A percentile compares a stretch with the other conserved stretches of the same genome.
Evolutionary conservation across 2,113 vertebrate genomes (phyloP).

Genomic region (Nerophis ophidion): DNA sequence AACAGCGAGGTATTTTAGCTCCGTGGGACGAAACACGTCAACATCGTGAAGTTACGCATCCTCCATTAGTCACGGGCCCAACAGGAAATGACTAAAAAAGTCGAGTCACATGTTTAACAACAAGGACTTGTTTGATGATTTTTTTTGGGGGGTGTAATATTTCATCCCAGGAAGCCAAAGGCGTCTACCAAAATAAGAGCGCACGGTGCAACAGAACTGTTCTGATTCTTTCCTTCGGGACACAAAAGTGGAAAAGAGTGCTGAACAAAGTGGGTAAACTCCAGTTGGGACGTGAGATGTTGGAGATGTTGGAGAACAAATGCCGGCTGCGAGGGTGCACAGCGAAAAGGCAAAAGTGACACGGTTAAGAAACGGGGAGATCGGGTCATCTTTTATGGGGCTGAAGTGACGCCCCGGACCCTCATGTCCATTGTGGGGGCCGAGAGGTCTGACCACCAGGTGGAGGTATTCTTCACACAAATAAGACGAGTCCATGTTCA

Average conservation of each 20-base stretch:
- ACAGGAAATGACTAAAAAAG: too few relatives aligned
- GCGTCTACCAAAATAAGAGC: too few relatives aligned
- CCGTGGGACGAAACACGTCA: too few relatives aligned
- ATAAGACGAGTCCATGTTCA: conserved; percentile 20
- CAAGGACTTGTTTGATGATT: too few relatives aligned
- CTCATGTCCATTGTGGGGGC: conserved; percentile 37
- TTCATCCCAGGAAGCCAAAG: too few relatives aligned
- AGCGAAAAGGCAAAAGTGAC: conserved; percentile 26
- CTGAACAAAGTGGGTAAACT: conserved; percentile 3
- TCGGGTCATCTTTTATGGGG: neutral
- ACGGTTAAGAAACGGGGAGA: conserved; percentile 31
- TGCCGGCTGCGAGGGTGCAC: conserved; percentile 12
- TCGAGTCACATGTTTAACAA: too few relatives aligned
- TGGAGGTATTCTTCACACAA: conserved; percentile 63
- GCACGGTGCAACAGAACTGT: neutral
- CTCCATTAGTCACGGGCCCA: too few relatives aligned
- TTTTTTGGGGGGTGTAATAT: too few relatives aligned
- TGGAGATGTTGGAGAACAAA: too few relatives aligned
- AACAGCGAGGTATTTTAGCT: too few relatives aligned
- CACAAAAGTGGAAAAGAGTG: conserved; percentile 38
- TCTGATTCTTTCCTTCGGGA: conserved; percentile 3
- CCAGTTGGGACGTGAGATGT: too few relatives aligned
- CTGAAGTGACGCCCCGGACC: neutral
- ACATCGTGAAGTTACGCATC: too few relatives aligned
- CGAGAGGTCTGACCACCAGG: conserved; percentile 44